These are phyloP conservation scores for Eurois occulta DNA, from an alignment of 2,888 invertebrate genomes.

Conservation along the genomic window DNA sequence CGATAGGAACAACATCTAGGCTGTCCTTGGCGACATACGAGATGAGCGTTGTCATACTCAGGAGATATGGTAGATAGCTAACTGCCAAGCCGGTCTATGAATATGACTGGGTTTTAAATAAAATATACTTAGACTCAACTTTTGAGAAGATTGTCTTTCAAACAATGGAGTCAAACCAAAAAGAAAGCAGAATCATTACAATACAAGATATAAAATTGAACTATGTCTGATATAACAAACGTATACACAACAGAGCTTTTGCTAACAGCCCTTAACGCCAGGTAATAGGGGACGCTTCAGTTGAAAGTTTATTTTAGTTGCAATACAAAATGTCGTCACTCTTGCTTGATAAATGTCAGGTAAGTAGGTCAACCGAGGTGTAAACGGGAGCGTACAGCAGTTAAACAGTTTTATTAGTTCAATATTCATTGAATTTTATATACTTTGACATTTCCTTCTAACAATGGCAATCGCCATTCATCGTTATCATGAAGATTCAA, in stretches of 20 bases:
- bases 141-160: not conserved
- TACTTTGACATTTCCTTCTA: conserved; percentile 27
- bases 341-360: conserved; percentile 80
- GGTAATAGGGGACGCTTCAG: conserved; percentile 47
- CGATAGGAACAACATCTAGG: not conserved
- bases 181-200: not conserved
- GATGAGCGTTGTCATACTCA: too few species aligned
- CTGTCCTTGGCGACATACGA: not conserved
- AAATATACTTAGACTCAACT: not conserved
- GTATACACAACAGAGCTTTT: conserved; percentile 25
- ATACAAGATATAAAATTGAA: not conserved
- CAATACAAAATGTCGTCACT: conserved; percentile 76
- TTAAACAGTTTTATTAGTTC: conserved; percentile 77
- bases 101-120: not conserved
- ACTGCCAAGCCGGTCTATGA: not conserved
- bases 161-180: not conserved
- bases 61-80: not conserved
- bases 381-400: conserved; percentile 74
- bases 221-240: not conserved
- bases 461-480: conserved; percentile 12
- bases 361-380: conserved; percentile 81
- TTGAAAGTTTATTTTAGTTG: conserved; percentile 72
- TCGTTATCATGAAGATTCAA: not conserved
- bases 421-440: conserved; percentile 67
- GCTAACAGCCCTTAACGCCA: conserved; percentile 29